Conservation (phyloP, 1,140 invertebrate species). For the Calephelis nemesis region DNA sequence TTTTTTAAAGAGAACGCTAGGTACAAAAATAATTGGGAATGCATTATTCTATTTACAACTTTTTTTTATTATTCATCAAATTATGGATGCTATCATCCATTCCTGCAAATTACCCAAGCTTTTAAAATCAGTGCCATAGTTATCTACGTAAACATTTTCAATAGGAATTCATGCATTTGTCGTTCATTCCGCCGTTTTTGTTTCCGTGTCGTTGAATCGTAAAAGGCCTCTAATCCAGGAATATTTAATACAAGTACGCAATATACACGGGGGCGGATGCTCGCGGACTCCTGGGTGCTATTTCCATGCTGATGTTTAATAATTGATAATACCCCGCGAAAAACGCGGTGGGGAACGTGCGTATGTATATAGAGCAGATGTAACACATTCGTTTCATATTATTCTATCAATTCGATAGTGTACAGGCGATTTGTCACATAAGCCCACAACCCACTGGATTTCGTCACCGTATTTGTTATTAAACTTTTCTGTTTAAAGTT, state of each 20-base stretch:
- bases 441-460: too few species aligned
- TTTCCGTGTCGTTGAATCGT: conserved; percentile 27
- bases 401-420: too few species aligned
- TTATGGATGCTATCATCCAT: not conserved
- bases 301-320: conserved; percentile 78
- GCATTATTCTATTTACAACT: too few species aligned
- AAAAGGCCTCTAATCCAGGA: conserved; percentile 51
- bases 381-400: conserved; percentile 21
- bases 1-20: too few species aligned
- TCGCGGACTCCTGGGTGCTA: conserved; percentile 71
- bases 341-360: conserved; percentile 61
- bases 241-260: conserved; percentile 74
- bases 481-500: too few species aligned
- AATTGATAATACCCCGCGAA: conserved; percentile 78
- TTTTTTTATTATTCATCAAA: too few species aligned
- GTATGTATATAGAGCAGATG: conserved; percentile 42
- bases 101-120: not conserved
- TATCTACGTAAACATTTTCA: conserved; percentile 3
- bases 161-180: conserved; percentile 18
- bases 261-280: conserved; percentile 57
- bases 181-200: conserved; percentile 21
- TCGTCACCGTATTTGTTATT: too few species aligned
- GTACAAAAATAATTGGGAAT: too few species aligned
- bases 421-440: too few species aligned
- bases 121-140: not conserved